These are phyloP conservation scores for Microplitis demolitor DNA, from an alignment of 1,140 invertebrate species.

Conservation along the genomic window DNA sequence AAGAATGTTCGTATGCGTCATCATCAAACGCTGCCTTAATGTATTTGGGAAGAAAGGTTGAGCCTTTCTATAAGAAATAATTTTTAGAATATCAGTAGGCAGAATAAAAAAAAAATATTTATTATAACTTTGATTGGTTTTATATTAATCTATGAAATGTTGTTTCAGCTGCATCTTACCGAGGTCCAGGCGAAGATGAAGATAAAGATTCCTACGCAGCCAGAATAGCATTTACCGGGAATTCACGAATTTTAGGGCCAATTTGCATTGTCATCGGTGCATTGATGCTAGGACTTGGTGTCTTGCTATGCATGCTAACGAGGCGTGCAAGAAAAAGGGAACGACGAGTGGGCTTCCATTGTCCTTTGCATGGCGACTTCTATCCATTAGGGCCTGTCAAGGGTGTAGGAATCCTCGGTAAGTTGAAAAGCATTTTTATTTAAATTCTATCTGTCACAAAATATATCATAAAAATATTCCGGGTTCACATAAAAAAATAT, in stretches of 20 bases:
- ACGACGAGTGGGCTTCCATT: slow-evolving; percentile 74
- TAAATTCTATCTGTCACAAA: background rate
- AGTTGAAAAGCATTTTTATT: slow-evolving; percentile 19
- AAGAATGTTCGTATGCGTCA: too few species aligned
- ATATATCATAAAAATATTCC: background rate
- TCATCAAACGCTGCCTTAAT: too few species aligned
- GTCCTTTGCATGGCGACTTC: slow-evolving; percentile 78
- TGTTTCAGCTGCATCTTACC: slow-evolving; percentile 72
- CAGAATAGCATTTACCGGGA: slow-evolving; percentile 73
- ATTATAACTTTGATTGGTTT: background rate
- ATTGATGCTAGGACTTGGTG: slow-evolving; percentile 69
- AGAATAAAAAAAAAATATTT: background rate
- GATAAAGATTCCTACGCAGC: slow-evolving; percentile 72
- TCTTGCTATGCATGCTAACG: slow-evolving; percentile 69
- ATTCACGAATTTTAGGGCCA: slow-evolving; percentile 73
- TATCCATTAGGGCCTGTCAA: slow-evolving; percentile 72
- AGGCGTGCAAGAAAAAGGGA: slow-evolving; percentile 69
- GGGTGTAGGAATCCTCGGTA: slow-evolving; percentile 53
- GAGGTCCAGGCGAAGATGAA: slow-evolving; percentile 72
- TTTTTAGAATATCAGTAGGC: too few species aligned
- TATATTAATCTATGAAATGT: too few species aligned
- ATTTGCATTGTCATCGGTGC: slow-evolving; percentile 74
- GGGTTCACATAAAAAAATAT: too few species aligned
- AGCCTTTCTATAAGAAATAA: too few species aligned
- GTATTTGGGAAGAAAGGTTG: too few species aligned